Evolutionary conservation across 2,797 vertebrate genomes (phyloP), one percentile per base, ranked within the genome.

Genomic region (Rhyacichthys aspro): DNA sequence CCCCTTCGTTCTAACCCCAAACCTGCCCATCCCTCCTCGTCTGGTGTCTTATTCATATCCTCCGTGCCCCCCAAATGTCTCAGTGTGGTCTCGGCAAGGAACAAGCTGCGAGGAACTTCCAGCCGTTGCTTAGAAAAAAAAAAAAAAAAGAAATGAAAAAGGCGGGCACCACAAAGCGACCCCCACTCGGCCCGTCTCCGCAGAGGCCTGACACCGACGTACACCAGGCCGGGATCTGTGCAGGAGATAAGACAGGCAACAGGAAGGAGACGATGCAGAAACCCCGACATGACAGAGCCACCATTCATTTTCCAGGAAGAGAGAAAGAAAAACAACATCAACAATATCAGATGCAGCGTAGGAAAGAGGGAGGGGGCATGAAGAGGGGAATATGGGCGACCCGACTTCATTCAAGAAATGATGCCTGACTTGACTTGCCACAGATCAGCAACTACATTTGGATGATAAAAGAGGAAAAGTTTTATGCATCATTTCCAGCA

Each of bases 261-360:
- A 90, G 90, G 90, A 91, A 91, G 87, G 88, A 91, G 86, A 90
- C 83, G 64, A 88, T 81, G 86, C 86, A 90, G 88, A 87, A n/a
- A 67, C 86, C 82, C 82, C 6, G 56, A 86, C 28, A 63, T 75
- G 86, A 91, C 88, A 88, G 77, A 86, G 79, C 50, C 71, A 56
- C 86, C 72, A 88, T 90, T 92, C 86, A 89, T 88, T 82, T 91
- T 86, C 82, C 78, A 88, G 73, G 73, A 87, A 85, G 81, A 76
- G 84, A 82, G 83, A 78, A 84, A 87, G 81, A 82, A 89, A 90
- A 90, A 90, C 74, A 88, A 85, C 84, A 88, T 91, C 76, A 86
- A 85, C 82, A 84, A 86, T 86, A 90, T 92, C 89, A 76, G 78
- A 89, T 87, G 78, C 76, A 76, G 59, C 70, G 50, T 60, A 44